Conservation (phyloP, 2,888 invertebrate species). For the Dasysyrphus albostriatus region DNA sequence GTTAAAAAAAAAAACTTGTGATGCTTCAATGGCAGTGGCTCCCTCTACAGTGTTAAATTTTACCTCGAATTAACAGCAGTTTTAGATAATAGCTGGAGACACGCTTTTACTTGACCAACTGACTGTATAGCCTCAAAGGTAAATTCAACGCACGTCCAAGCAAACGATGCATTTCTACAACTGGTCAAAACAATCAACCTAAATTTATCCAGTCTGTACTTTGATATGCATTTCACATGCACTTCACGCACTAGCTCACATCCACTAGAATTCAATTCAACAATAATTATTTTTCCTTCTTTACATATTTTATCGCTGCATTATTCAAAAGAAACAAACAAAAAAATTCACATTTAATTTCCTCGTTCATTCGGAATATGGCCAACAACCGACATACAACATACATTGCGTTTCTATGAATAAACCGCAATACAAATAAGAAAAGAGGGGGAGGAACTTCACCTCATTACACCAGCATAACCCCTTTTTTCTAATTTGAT, state of each 20-base stretch:
- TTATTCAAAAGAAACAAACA: conserved; percentile 13
- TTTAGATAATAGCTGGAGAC: too few species aligned
- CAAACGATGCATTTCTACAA: conserved; percentile 6
- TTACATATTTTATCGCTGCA: conserved; percentile 17
- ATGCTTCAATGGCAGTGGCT: too few species aligned
- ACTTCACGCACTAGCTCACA: conserved; percentile 23
- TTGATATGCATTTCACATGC: conserved; percentile 5
- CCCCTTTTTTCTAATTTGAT: conserved; percentile 1
- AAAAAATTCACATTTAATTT: conserved; percentile 9
- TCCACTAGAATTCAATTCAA: conserved; percentile 13
- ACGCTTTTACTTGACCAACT: too few species aligned
- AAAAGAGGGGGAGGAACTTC: not conserved
- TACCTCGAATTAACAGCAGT: too few species aligned
- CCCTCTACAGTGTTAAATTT: too few species aligned
- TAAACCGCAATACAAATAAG: not conserved
- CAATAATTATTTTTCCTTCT: conserved; percentile 8
- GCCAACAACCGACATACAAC: conserved; percentile 3
- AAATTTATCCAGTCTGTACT: not conserved
- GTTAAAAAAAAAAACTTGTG: too few species aligned
- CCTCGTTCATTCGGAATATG: conserved; percentile 35
- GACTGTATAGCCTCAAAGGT: not conserved
- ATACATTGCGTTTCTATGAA: not conserved
- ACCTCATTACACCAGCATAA: conserved; percentile 27
- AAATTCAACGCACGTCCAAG: conserved; percentile 30
- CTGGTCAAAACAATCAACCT: conserved; percentile 15